Conservation (phyloP, 92 coral and sea anemone species). For the Pocillopora meandrina region DNA sequence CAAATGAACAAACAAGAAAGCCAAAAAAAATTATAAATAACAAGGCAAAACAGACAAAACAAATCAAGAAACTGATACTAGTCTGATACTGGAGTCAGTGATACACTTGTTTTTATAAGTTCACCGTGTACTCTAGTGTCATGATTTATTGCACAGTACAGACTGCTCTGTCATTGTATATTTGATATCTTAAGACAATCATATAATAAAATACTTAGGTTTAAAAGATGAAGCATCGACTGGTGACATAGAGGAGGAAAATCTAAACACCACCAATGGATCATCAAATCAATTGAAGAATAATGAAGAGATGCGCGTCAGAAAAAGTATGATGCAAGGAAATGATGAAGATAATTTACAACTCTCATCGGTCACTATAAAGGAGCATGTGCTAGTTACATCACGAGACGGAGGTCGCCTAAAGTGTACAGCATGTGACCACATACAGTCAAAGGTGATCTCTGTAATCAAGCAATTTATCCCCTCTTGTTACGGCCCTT, state of each 20-base stretch:
- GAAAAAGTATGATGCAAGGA: background rate
- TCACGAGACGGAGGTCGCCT: slow-evolving; percentile 13
- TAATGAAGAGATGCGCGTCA: background rate
- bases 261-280: background rate
- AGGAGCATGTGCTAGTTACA: background rate
- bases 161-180: too few species aligned
- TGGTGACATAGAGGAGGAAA: background rate
- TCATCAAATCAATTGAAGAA: background rate
- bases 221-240: background rate
- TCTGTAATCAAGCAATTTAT: too few species aligned
- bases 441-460: background rate
- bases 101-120: too few species aligned
- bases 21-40: too few species aligned
- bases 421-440: background rate
- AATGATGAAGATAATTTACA: background rate
- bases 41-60: too few species aligned
- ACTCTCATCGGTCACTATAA: background rate
- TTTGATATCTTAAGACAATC: too few species aligned
- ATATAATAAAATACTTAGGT: background rate
- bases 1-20: too few species aligned
- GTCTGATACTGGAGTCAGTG: too few species aligned
- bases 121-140: too few species aligned
- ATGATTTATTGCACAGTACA: too few species aligned
- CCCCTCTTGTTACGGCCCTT: too few species aligned
- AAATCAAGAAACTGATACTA: too few species aligned